Conservation (phyloP, 1,140 invertebrate species). For the Nasonia longicornis region DNA sequence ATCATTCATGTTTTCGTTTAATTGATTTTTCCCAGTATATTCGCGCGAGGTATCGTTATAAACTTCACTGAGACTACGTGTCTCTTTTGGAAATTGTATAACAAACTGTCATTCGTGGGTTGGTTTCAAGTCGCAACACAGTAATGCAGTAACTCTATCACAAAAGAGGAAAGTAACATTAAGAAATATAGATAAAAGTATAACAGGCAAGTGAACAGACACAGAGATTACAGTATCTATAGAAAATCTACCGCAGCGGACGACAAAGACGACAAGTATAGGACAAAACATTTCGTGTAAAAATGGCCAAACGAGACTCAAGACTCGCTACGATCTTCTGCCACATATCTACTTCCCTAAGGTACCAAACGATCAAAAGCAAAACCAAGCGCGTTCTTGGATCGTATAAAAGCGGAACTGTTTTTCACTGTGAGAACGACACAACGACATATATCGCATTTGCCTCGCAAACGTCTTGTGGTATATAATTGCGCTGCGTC, state of each 20-base stretch:
- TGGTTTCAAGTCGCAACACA: constrained; percentile 39
- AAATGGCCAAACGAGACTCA: constrained; percentile 36
- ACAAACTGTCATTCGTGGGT: background rate
- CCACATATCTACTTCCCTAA: constrained; percentile 25
- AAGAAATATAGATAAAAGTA: constrained; percentile 21
- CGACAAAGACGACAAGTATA: constrained; percentile 53
- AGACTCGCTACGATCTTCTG: constrained; percentile 40
- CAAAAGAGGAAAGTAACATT: constrained; percentile 38
- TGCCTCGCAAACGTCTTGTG: constrained; percentile 10
- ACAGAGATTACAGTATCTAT: constrained; percentile 54
- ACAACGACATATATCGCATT: constrained; percentile 34
- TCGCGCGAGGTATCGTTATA: background rate
- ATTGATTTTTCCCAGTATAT: background rate
- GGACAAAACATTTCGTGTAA: constrained; percentile 17
- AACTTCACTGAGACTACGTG: too few species aligned
- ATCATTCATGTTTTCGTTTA: background rate
- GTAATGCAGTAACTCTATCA: constrained; percentile 7
- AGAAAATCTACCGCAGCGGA: constrained; percentile 56
- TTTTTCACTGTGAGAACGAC: constrained; percentile 13
- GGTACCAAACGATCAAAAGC: constrained; percentile 34
- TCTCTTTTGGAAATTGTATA: background rate
- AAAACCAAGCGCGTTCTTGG: constrained; percentile 22
- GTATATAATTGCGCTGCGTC: constrained; percentile 12
- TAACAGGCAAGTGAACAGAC: constrained; percentile 52
- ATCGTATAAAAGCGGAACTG: constrained; percentile 16